These are phyloP conservation scores for Promerops cafer DNA, from an alignment of 2,113 vertebrate genomes.

Conservation along the genomic window DNA sequence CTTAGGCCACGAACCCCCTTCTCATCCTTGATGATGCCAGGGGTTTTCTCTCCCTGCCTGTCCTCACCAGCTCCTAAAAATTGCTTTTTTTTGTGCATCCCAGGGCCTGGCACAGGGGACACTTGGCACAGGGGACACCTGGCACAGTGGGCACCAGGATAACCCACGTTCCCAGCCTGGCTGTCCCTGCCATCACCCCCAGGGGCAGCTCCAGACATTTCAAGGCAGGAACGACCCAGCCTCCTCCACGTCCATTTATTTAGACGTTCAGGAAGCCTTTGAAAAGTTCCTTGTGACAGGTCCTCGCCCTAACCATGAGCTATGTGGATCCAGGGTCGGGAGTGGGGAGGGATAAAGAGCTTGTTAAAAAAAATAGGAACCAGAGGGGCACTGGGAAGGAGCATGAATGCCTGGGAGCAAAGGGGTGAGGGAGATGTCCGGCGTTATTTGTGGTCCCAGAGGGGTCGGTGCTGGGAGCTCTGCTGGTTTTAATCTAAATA, in stretches of 20 bases:
- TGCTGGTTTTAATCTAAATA: conserved; percentile 59
- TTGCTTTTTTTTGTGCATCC: accelerated
- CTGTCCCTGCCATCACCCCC: neutral
- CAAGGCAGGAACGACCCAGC: neutral
- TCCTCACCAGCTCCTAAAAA: neutral
- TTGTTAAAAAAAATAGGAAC: neutral
- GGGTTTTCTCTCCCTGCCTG: too few relatives aligned
- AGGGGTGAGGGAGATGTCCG: neutral
- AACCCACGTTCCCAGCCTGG: neutral
- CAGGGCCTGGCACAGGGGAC: neutral
- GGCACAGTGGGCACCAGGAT: neutral
- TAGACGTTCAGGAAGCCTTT: conserved; percentile 15
- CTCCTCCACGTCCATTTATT: neutral
- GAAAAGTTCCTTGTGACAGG: neutral
- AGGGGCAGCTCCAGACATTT: neutral
- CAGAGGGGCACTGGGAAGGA: neutral
- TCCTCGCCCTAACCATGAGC: neutral
- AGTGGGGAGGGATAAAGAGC: neutral
- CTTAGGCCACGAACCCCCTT: neutral
- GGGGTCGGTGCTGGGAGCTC: neutral
- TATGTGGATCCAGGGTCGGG: neutral
- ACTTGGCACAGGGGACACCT: neutral
- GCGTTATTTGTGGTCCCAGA: neutral
- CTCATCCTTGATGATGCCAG: neutral
- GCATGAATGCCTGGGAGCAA: neutral